These are phyloP conservation scores for Centropus unirufus DNA, from an alignment of 2,113 vertebrate genomes.

Conservation along the genomic window DNA sequence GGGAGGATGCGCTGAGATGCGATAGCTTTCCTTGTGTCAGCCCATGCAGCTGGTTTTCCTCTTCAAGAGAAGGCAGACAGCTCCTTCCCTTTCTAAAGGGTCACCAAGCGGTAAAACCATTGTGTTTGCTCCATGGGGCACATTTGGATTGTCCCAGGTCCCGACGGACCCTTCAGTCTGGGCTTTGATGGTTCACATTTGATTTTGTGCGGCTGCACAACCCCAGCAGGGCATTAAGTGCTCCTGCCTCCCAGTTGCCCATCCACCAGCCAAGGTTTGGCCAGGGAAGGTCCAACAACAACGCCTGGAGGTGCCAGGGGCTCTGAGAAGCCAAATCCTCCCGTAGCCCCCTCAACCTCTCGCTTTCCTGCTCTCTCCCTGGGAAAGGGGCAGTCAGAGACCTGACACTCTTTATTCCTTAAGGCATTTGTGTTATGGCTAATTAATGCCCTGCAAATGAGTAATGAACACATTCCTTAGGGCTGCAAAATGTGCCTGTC, in stretches of 20 bases:
- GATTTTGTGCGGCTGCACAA: neutral
- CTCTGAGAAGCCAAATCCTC: neutral
- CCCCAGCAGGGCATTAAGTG: neutral
- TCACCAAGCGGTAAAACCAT: neutral
- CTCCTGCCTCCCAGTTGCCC: rapidly evolving
- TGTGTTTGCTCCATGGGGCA: rapidly evolving
- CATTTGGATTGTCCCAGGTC: neutral
- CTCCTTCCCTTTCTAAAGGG: neutral
- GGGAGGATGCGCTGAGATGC: neutral
- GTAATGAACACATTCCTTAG: neutral
- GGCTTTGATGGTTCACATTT: neutral
- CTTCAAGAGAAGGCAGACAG: neutral
- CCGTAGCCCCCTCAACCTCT: rapidly evolving
- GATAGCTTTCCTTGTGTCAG: neutral
- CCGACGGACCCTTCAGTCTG: neutral
- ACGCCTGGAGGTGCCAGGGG: rapidly evolving
- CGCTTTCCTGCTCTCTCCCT: neutral
- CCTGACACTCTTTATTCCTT: rapidly evolving
- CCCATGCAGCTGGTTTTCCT: neutral
- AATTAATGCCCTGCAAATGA: neutral
- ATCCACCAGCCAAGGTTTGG: neutral
- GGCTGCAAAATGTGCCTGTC: neutral
- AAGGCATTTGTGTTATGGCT: rapidly evolving
- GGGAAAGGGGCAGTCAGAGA: no score
- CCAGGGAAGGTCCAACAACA: neutral